Conservation (phyloP, 1,140 invertebrate genomes). For the Fopius arisanus region DNA sequence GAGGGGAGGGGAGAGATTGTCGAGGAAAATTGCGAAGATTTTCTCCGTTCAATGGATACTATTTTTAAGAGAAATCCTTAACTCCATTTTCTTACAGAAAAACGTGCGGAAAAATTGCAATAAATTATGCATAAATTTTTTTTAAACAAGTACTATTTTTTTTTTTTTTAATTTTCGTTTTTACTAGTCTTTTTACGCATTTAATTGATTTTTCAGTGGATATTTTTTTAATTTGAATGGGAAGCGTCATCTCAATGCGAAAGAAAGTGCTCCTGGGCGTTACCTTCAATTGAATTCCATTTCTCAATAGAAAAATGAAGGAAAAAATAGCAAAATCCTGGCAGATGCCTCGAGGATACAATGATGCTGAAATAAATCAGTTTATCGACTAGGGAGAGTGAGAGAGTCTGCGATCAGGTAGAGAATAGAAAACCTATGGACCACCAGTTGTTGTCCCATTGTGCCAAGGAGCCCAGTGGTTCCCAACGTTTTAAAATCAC, state of each 20-base stretch:
- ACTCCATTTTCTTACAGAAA: too few species aligned
- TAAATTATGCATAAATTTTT: too few species aligned
- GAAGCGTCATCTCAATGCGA: not conserved
- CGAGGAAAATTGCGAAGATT: not conserved
- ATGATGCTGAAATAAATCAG: conserved; percentile 63
- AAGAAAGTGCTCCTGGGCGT: not conserved
- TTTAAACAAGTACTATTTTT: too few species aligned
- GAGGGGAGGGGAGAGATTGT: not conserved
- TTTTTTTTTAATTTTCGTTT: too few species aligned
- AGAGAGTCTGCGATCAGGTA: conserved; percentile 27
- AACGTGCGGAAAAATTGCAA: too few species aligned
- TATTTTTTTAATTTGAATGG: not conserved
- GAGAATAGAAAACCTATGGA: conserved; percentile 34
- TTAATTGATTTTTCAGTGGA: too few species aligned
- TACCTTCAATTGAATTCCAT: not conserved
- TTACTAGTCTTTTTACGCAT: too few species aligned
- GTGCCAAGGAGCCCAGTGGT: conserved; percentile 32
- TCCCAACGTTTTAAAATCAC: conserved; percentile 26
- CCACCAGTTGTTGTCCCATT: conserved; percentile 31
- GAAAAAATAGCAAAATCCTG: conserved; percentile 44
- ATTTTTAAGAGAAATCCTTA: too few species aligned
- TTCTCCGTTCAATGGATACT: not conserved
- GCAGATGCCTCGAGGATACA: conserved; percentile 56
- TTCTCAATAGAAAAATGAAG: conserved; percentile 11
- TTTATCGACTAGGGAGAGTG: conserved; percentile 49